Evolutionary conservation across 2,888 invertebrate genomes (phyloP), one percentile per base, ranked within the genome.

Genomic region (Pristionchus mayeri): DNA sequence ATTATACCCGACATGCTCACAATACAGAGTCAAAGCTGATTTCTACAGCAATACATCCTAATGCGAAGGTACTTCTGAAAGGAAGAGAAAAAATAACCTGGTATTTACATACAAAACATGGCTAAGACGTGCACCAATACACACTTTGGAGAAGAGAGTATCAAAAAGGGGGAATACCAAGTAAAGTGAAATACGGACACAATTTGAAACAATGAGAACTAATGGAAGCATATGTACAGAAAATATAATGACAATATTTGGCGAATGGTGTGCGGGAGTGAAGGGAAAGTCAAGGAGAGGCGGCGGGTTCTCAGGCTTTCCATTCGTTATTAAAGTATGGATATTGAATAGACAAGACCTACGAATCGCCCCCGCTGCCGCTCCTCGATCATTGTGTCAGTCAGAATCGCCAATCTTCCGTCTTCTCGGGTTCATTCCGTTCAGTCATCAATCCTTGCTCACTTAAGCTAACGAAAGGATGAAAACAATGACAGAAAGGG

Each of bases 281-380:
- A 78, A 27, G 40, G 48, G 76, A n/a, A 16, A 7, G 11, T 30
- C 24, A 50, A 78, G 76, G 76, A 78, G 76, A 50, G 50, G 76
- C 76, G 76, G 76, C 76, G 76, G 76, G 76, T 27, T n/a, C 50
- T 78, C 76, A 78, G 76, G 76, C 76, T 78, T 78, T 78, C 76
- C 50, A 78, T 78, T 50, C 50, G 30, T 50, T 16, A 27, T 30
- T 30, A 50, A 21, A 67, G 2, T 24, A 24, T 71, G 40, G n/a
- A 71, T 76, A 48, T 27, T 76, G 27, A 76, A 48, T 4, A 40
- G 40, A 40, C 3, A n/a, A 44, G 18, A 37, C 34, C 50, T 78
- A 48, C 50, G 34, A 50, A 78, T 50, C 50, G 30, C 48, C 76
- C 76, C 76, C 76, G 76, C 76, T 4, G 76, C 76, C 76, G 76